A percentile compares a stretch with the other conserved stretches of the same genome.
These are phyloP conservation scores for Drosophila meridionalis DNA, from an alignment of 2,888 invertebrate genomes.

Conservation along the genomic window DNA sequence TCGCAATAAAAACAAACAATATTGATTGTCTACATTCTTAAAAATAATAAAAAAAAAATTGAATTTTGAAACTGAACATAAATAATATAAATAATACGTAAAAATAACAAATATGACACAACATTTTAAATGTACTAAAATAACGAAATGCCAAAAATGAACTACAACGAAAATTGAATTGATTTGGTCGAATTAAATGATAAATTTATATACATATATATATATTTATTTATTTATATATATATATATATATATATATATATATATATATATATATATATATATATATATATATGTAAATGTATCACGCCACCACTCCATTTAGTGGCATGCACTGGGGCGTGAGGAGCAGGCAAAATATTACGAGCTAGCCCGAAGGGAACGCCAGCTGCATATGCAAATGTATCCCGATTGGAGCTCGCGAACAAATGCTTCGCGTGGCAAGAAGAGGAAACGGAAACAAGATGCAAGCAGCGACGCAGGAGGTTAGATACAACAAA, in stretches of 20 bases:
- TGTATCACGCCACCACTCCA: conserved; percentile 9
- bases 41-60: background rate
- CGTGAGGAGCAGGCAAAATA: conserved; percentile 99
- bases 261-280: conserved; percentile 2
- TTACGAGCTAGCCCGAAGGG: conserved; percentile 99
- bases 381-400: conserved; percentile 99
- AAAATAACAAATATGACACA: background rate
- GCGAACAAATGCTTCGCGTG: conserved; percentile 99
- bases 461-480: conserved; percentile 96
- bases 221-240: background rate
- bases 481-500: conserved; percentile 88
- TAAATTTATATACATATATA: background rate
- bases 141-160: too few relatives aligned
- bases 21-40: too few relatives aligned
- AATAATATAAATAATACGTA: background rate
- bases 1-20: conserved; percentile 24
- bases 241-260: background rate
- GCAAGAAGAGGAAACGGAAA: conserved; percentile 99
- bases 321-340: conserved; percentile 99
- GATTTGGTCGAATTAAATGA: background rate
- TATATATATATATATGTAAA: conserved; percentile 5
- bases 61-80: background rate
- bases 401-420: conserved; percentile 99
- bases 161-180: background rate
- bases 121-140: too few relatives aligned